These are phyloP conservation scores for Coleophora deauratella DNA, from an alignment of 2,888 invertebrate species.

Conservation along the genomic window DNA sequence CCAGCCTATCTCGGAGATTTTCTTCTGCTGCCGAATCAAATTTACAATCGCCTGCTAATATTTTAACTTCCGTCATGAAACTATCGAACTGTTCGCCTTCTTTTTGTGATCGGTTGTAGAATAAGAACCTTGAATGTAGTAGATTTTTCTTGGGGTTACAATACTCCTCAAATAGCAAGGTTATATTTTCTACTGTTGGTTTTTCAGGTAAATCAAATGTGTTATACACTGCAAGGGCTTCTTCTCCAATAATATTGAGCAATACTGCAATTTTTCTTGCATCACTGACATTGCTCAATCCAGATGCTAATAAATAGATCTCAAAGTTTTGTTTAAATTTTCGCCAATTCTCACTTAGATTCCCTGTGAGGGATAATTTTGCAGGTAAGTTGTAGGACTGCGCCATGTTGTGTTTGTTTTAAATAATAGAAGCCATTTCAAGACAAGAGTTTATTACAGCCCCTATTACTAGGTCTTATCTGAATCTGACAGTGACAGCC, in stretches of 20 bases:
- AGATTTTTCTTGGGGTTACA: not conserved
- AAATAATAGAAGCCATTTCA: no score
- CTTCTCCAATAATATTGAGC: slow-evolving; percentile 1
- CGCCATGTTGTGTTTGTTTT: no score
- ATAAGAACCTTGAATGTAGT: not conserved
- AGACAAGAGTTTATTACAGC: no score
- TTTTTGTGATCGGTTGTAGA: not conserved
- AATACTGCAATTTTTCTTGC: not conserved
- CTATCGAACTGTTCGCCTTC: not conserved
- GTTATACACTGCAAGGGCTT: not conserved
- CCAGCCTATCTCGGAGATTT: not conserved
- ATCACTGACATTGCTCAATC: not conserved
- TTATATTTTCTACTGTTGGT: not conserved
- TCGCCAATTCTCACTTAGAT: no score
- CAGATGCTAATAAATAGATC: no score
- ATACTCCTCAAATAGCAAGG: not conserved
- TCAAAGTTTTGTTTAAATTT: no score
- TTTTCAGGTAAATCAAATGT: not conserved
- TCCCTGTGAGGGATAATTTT: no score
- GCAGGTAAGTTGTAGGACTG: no score
- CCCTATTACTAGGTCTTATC: no score
- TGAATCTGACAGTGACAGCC: no score
- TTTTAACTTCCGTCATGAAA: not conserved
- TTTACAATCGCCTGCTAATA: not conserved
- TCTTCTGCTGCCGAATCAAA: not conserved